A percentile compares a stretch with the other conserved stretches of the same genome.
These are phyloP conservation scores for Eucidaris tribuloides DNA, from an alignment of 35 echinoderm and acorn worm species.

Conservation along the genomic window DNA sequence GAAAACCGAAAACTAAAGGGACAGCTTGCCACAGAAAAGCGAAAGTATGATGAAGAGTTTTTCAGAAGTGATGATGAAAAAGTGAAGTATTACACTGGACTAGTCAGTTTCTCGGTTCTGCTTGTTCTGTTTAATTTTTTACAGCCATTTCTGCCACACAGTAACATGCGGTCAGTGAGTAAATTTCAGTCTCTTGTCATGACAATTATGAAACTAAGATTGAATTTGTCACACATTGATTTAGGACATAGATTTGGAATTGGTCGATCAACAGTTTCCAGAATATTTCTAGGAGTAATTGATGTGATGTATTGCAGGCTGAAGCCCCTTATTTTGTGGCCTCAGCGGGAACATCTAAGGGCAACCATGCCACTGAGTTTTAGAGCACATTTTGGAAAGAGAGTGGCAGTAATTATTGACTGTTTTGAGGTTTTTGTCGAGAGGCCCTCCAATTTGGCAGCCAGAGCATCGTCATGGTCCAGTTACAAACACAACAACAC, in stretches of 20 bases:
- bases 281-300: conserved; percentile 26
- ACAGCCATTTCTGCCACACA: no score
- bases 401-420: conserved; percentile 47
- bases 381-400: conserved; percentile 28
- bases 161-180: no score
- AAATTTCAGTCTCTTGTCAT: no score
- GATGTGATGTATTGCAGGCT: conserved; percentile 1
- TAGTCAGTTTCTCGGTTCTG: no score
- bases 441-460: conserved; percentile 46
- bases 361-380: conserved; percentile 47
- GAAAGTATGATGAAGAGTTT: no score
- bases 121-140: no score
- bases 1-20: no score
- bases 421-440: conserved; percentile 63
- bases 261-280: conserved; percentile 28
- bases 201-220: conserved; percentile 39
- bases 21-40: no score
- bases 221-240: conserved; percentile 30
- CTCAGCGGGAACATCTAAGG: conserved; percentile 19
- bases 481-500: conserved; percentile 71
- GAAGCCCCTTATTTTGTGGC: conserved; percentile 46
- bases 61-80: no score
- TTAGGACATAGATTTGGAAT: conserved; percentile 46
- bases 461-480: conserved; percentile 35
- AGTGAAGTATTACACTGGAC: no score